Evolutionary conservation across 2,797 vertebrate species (phyloP).

Genomic region (Syndactyla subalaris): DNA sequence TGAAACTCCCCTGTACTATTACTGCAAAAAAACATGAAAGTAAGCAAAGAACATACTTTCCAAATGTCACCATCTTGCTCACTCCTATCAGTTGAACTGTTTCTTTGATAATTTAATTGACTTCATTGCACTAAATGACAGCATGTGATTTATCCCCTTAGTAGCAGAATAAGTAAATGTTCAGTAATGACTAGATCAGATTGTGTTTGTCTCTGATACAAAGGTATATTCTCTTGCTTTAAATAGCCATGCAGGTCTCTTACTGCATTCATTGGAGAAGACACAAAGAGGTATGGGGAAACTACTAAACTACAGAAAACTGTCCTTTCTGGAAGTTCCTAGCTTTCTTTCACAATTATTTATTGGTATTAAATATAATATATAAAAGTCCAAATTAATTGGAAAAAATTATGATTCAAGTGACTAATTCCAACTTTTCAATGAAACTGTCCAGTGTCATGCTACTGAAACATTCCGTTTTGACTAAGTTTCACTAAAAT

Average conservation of each 20-base stretch:
- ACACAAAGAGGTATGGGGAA: rapidly evolving
- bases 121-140: neutral
- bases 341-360: neutral
- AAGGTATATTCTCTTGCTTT: neutral
- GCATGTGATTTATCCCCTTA: neutral
- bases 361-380: neutral
- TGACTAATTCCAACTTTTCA: neutral
- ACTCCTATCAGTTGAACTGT: neutral
- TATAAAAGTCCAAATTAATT: neutral
- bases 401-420: neutral
- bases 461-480: neutral
- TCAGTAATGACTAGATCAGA: neutral
- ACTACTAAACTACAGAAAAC: neutral
- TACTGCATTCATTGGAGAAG: neutral
- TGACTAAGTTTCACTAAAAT: neutral
- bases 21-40: neutral
- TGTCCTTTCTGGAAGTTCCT: neutral
- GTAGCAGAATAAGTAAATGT: neutral
- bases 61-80: neutral
- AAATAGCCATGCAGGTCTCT: neutral
- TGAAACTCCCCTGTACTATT: neutral
- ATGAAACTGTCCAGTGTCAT: neutral
- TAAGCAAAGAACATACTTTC: neutral
- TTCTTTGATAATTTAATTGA: neutral
- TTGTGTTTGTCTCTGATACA: neutral